Evolutionary conservation across 23 tunicate species (phyloP).

Genomic region (Trididemnum miniatum): DNA sequence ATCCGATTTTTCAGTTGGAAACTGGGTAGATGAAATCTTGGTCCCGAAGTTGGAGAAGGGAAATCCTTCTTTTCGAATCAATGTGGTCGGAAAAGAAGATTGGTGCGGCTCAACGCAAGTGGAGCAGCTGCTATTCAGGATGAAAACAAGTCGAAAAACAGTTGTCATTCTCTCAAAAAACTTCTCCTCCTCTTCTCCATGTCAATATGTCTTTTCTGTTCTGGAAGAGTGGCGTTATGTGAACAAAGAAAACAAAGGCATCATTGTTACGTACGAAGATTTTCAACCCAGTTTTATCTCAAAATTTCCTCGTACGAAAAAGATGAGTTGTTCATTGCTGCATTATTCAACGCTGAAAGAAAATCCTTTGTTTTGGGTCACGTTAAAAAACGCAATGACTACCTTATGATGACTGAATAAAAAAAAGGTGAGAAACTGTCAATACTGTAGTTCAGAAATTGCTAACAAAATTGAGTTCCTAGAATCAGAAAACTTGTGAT

Average conservation of each 20-base stretch:
- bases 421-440: too few relatives aligned
- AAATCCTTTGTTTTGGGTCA: slow-evolving; percentile 4
- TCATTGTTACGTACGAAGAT: neutral
- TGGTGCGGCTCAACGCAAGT: slow-evolving; percentile 23
- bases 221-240: slow-evolving; percentile 25
- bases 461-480: too few relatives aligned
- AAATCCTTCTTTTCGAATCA: neutral
- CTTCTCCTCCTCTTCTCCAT: neutral
- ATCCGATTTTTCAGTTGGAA: neutral
- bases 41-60: slow-evolving; percentile 14
- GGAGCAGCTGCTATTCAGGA: slow-evolving; percentile 30
- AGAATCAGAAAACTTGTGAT: too few relatives aligned
- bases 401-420: too few relatives aligned
- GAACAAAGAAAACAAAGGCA: neutral
- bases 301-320: neutral
- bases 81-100: slow-evolving; percentile 34
- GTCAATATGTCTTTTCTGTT: slow-evolving; percentile 36
- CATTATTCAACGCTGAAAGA: neutral
- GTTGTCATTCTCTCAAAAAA: slow-evolving; percentile 2
- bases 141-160: slow-evolving; percentile 30
- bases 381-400: neutral
- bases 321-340: neutral
- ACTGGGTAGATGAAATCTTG: slow-evolving; percentile 25
- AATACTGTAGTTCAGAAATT: too few relatives aligned
- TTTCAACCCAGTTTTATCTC: neutral